A percentile compares a stretch with the other conserved stretches of the same genome.
These are phyloP conservation scores for Diarsia brunnea DNA, from an alignment of 2,888 invertebrate genomes.

Conservation along the genomic window DNA sequence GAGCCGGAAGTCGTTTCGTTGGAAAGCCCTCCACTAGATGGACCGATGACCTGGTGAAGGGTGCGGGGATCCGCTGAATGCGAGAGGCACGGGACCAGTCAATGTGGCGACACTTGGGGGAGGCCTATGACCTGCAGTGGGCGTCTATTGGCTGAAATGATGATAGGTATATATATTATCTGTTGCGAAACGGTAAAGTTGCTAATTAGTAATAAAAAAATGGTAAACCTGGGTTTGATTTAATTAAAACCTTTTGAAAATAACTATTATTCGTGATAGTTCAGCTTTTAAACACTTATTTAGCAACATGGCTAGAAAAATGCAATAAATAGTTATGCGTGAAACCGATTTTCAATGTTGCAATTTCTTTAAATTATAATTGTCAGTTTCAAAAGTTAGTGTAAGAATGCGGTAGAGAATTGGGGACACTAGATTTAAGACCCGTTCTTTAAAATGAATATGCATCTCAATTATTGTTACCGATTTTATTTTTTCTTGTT, in stretches of 20 bases:
- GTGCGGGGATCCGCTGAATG: too few species aligned
- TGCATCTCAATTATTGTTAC: too few species aligned
- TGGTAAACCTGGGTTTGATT: background rate
- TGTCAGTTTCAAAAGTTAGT: constrained; percentile 31
- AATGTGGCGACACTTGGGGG: too few species aligned
- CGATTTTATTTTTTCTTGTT: too few species aligned
- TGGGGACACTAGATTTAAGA: background rate
- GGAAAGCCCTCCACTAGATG: too few species aligned
- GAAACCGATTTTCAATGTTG: constrained; percentile 26
- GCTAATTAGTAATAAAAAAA: background rate
- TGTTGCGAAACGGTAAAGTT: background rate
- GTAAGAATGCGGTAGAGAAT: constrained; percentile 14
- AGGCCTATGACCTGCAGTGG: too few species aligned
- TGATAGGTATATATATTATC: too few species aligned
- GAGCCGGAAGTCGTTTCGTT: too few species aligned
- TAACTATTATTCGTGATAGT: constrained; percentile 21
- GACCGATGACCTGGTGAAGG: too few species aligned
- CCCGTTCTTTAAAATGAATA: too few species aligned
- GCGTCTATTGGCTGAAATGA: too few species aligned
- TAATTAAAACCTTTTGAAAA: background rate
- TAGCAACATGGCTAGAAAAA: background rate
- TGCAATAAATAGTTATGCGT: constrained; percentile 15
- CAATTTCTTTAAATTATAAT: constrained; percentile 15
- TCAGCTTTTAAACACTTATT: background rate
- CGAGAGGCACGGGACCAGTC: too few species aligned